These are phyloP conservation scores for Miichthys miiuy DNA, from an alignment of 2,797 vertebrate genomes.

Conservation along the genomic window DNA sequence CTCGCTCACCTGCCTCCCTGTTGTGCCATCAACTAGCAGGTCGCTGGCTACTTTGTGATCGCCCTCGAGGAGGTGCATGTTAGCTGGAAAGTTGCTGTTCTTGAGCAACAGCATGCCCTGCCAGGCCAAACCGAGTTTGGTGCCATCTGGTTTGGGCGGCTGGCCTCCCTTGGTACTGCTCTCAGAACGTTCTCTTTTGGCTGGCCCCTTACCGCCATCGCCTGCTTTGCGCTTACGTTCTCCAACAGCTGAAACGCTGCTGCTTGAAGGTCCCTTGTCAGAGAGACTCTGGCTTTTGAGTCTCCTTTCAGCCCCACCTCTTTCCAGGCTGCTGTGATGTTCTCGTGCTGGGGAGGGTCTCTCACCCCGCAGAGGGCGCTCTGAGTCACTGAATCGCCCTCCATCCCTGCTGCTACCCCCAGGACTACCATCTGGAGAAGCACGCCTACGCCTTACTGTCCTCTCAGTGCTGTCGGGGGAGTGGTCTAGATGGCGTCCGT, in stretches of 20 bases:
- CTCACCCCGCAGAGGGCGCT: constrained; percentile 90
- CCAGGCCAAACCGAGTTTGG: constrained; percentile 94
- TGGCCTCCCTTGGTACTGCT: constrained; percentile 78
- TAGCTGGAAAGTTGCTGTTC: constrained; percentile 99
- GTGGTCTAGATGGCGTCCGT: constrained; percentile 92
- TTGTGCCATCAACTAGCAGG: constrained; percentile 91
- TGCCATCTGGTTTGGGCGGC: constrained; percentile 80
- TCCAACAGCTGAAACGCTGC: constrained; percentile 55
- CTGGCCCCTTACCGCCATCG: constrained; percentile 87
- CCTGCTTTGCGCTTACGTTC: constrained; percentile 87
- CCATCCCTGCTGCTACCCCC: constrained; percentile 89
- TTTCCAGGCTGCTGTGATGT: constrained; percentile 89
- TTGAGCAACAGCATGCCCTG: constrained; percentile 97
- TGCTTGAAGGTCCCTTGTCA: constrained; percentile 73
- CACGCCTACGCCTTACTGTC: constrained; percentile 89
- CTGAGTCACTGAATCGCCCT: constrained; percentile 92
- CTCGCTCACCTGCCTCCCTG: constrained; percentile 93
- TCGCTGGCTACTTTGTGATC: constrained; percentile 93
- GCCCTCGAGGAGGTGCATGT: constrained; percentile 98
- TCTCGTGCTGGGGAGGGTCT: constrained; percentile 89
- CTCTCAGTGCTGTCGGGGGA: constrained; percentile 95
- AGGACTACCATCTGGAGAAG: constrained; percentile 90
- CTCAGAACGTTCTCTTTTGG: constrained; percentile 88
- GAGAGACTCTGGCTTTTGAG: constrained; percentile 79
- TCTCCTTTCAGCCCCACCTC: constrained; percentile 85